Evolutionary conservation across 2,113 vertebrate genomes (phyloP).

Genomic region (Carettochelys insculpta): DNA sequence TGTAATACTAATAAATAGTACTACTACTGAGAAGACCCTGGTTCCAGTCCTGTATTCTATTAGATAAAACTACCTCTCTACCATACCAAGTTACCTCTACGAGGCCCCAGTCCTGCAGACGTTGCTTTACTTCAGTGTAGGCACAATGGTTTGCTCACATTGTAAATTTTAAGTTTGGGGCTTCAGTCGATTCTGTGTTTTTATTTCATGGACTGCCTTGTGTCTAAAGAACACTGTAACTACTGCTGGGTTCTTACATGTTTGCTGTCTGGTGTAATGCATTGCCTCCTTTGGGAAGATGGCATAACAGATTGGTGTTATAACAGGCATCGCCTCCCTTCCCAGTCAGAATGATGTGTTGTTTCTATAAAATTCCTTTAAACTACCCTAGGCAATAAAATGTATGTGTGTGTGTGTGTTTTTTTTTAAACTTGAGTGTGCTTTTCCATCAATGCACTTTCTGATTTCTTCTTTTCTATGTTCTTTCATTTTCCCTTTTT

Average conservation of each 20-base stretch:
- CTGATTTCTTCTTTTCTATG: background rate
- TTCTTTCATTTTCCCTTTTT: background rate
- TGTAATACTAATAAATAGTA: background rate
- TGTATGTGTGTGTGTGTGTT: background rate
- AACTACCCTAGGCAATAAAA: background rate
- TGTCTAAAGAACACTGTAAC: background rate
- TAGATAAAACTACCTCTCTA: background rate
- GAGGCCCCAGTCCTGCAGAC: rapidly evolving
- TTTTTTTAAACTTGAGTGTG: background rate
- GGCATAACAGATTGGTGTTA: too few relatives aligned
- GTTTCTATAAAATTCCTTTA: background rate
- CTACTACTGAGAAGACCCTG: rapidly evolving
- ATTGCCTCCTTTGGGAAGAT: background rate
- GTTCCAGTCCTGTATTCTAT: background rate
- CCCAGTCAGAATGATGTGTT: background rate
- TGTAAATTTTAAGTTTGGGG: background rate
- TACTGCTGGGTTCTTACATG: rapidly evolving
- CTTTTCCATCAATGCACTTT: background rate
- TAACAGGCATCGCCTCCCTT: rapidly evolving
- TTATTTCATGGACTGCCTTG: background rate
- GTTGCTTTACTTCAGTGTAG: background rate
- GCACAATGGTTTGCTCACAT: rapidly evolving
- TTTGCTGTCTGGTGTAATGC: rapidly evolving
- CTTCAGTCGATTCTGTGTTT: background rate
- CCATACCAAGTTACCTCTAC: background rate